Conservation (phyloP, 2,888 invertebrate genomes). For the Drosophila nr. perissopoda region DNA sequence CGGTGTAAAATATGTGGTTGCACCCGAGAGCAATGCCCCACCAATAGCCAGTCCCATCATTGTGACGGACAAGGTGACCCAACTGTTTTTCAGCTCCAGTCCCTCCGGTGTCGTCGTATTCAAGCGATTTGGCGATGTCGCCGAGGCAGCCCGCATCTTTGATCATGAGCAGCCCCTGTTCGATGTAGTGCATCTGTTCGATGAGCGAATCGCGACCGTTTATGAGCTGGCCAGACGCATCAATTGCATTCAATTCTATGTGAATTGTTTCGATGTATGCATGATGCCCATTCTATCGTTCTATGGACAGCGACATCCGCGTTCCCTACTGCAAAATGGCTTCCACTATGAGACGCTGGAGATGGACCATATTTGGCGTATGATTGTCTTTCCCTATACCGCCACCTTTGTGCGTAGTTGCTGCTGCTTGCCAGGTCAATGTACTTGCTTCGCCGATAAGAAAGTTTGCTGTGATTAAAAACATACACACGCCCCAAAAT, state of each 20-base stretch:
- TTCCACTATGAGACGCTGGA: constrained; percentile 81
- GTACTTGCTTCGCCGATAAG: constrained; percentile 30
- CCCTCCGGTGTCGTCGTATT: constrained; percentile 69
- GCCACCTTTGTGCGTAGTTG: constrained; percentile 34
- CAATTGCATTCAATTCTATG: constrained; percentile 64
- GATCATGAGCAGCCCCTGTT: constrained; percentile 59
- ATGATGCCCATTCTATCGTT: constrained; percentile 51
- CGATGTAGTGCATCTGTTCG: constrained; percentile 73
- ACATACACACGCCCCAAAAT: background rate
- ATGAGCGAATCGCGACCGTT: constrained; percentile 73
- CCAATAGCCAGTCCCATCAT: constrained; percentile 64
- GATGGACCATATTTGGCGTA: constrained; percentile 54
- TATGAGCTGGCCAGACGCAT: constrained; percentile 74
- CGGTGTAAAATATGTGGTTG: constrained; percentile 55
- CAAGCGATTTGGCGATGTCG: constrained; percentile 72
- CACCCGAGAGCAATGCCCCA: constrained; percentile 44
- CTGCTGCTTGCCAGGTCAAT: constrained; percentile 47
- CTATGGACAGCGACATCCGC: constrained; percentile 30
- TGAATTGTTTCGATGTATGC: constrained; percentile 78
- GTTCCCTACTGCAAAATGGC: constrained; percentile 60
- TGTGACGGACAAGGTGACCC: constrained; percentile 73
- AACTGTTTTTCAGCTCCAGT: constrained; percentile 59
- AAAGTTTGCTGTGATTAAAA: constrained; percentile 40
- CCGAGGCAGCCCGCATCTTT: constrained; percentile 66
- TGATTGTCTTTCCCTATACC: constrained; percentile 77